Base-by-base conservation (phyloP, 2,888 invertebrate genomes). In the Drosophila quasianomalipes region DNA sequence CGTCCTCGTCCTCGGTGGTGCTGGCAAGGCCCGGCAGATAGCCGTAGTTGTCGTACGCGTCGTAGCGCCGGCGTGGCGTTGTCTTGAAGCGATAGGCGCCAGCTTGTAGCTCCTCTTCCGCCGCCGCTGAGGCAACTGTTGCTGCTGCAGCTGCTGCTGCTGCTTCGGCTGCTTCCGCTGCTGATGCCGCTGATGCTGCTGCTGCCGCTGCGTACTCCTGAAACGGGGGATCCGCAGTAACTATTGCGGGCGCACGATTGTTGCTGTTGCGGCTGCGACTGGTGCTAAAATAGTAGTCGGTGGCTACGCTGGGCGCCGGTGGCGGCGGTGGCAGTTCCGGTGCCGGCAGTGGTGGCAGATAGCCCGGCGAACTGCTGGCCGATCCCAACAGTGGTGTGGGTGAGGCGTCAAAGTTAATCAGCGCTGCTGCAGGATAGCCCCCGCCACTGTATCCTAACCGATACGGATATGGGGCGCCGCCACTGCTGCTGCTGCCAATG, bases 361-460 rank as follows among this genome's bases (percentile, higher is more conserved):
- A 82, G 1, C 85, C 80, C 1, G 89, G 86, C n/a, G 92, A 87
- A 14, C 68, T 85, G 41, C 85, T 76, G 5, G 86, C 77, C 10
- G 92, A 91, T 35, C 86, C 88, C 60, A 92, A 69, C 59, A 92
- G 71, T 19, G 92, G 92, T 16, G 90, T 90, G 6, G 90, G 83
- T 28, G 89, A 88, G 28, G 87, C 79, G 67, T 91, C 92, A 72
- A 91, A 91, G 63, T 90, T 92, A 14, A 91, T 91, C 12, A 90
- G 70, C 30, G 90, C 82, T 58, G 89, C 88, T 33, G 89, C 88
- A 37, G 89, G 83, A 75, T 83, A 89, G 49, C 85, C 89, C 55
- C 91, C 88, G 22, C 85, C 85, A 58, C 76, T 79, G 47, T 88
- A 88, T 30, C 80, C 82, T 12, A 84, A 47, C 7, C 85, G 79